phyloP scores from a whole-genome alignment of 2,888 invertebrate species.

The Phyllotreta striolata region DNA sequence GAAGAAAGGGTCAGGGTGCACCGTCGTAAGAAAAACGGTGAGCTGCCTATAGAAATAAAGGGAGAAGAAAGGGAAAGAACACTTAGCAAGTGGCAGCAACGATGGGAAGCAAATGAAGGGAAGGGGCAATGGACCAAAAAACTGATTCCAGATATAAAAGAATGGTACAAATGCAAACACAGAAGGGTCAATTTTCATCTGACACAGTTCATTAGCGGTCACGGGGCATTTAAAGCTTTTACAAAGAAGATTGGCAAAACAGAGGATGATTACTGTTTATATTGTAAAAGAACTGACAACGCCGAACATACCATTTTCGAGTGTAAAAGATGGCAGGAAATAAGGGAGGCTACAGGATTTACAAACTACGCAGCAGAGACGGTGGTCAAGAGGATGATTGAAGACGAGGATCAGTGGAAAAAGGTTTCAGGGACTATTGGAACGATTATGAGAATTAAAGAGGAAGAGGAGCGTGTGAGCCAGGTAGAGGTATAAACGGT shows the following conservation, averaged over 20 bases:
- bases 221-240: background rate
- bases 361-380: background rate
- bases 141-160: no score
- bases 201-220: constrained; percentile 21
- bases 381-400: no score
- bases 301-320: constrained; percentile 5
- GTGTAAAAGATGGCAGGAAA: constrained; percentile 11
- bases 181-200: background rate
- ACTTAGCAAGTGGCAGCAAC: no score
- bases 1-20: no score
- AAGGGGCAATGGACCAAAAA: no score
- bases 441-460: background rate
- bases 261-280: background rate
- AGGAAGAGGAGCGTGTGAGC: no score
- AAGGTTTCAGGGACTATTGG: background rate
- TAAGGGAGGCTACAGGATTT: background rate
- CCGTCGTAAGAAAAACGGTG: no score
- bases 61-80: no score
- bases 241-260: background rate
- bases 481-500: no score
- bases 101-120: no score
- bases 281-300: constrained; percentile 3
- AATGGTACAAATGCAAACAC: constrained; percentile 3
- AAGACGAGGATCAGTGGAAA: background rate
- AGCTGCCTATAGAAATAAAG: no score